Conservation (phyloP, 2,797 vertebrate species). For the Emydoidea blandingii region DNA sequence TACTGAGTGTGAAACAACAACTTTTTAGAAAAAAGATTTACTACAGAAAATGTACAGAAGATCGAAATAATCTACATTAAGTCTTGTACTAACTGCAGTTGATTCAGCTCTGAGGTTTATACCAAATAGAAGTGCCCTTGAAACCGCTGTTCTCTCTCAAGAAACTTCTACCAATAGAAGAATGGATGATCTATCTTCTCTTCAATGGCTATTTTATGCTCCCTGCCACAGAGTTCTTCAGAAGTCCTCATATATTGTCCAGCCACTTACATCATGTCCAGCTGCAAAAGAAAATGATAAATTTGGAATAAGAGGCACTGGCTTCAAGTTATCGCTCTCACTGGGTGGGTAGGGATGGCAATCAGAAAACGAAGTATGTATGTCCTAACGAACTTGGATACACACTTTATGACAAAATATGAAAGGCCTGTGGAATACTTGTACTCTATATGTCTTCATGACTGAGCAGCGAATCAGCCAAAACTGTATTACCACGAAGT, state of each 20-base stretch:
- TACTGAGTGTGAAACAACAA: not conserved
- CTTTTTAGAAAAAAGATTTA: not conserved
- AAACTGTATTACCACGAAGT: not conserved
- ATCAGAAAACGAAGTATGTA: slow-evolving; percentile 6
- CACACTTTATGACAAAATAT: not conserved
- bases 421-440: not conserved
- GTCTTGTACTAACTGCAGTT: not conserved
- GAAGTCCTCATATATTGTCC: fast-evolving
- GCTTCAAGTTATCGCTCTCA: not conserved
- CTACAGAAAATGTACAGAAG: slow-evolving; percentile 19
- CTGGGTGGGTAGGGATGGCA: not conserved
- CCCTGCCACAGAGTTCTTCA: not conserved
- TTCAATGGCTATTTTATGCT: not conserved
- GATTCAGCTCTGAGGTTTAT: slow-evolving; percentile 14
- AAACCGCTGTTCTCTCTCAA: not conserved
- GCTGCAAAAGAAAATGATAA: slow-evolving; percentile 82
- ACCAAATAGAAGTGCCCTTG: not conserved
- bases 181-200: slow-evolving; percentile 2
- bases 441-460: not conserved
- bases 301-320: slow-evolving; percentile 17
- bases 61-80: slow-evolving; percentile 14
- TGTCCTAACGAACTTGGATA: not conserved
- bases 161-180: not conserved
- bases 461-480: not conserved
- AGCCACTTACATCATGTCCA: slow-evolving; percentile 92